Conservation (phyloP, 2,797 vertebrate species). For the Potorous gilbertii region DNA sequence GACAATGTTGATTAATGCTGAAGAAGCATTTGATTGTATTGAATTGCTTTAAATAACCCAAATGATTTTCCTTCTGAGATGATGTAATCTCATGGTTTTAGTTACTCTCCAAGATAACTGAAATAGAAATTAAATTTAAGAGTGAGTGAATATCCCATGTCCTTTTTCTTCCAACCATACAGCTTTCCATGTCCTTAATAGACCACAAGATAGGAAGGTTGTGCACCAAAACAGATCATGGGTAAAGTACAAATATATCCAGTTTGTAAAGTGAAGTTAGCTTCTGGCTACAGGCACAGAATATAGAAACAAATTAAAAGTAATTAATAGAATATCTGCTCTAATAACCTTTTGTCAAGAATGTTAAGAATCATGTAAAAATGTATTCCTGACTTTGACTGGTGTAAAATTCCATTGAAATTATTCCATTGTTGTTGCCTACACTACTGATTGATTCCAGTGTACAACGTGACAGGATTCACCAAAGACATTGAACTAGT, state of each 20-base stretch:
- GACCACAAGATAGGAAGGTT: background rate
- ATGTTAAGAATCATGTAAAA: background rate
- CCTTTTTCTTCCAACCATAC: conserved; percentile 14
- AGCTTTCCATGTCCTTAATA: background rate
- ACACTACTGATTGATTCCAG: background rate
- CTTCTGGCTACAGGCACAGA: background rate
- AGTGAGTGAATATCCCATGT: conserved; percentile 22
- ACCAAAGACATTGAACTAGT: background rate
- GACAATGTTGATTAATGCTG: conserved; percentile 53
- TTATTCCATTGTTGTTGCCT: background rate
- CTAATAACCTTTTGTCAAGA: background rate
- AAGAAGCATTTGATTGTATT: conserved; percentile 68
- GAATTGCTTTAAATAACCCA: conserved; percentile 67
- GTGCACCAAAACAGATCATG: background rate
- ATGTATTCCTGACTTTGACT: background rate
- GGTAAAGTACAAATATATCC: background rate
- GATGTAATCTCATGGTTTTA: conserved; percentile 49
- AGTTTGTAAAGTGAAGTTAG: background rate
- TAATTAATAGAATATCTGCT: background rate
- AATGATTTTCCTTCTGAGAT: conserved; percentile 66
- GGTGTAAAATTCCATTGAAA: background rate
- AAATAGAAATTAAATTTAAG: conserved; percentile 49
- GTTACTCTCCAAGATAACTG: conserved; percentile 42
- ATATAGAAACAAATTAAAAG: background rate
- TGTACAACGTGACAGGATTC: background rate